Evolutionary conservation across 1,140 invertebrate genomes (phyloP), one percentile per base, ranked within the genome.

Genomic region (Drosophila azteca): DNA sequence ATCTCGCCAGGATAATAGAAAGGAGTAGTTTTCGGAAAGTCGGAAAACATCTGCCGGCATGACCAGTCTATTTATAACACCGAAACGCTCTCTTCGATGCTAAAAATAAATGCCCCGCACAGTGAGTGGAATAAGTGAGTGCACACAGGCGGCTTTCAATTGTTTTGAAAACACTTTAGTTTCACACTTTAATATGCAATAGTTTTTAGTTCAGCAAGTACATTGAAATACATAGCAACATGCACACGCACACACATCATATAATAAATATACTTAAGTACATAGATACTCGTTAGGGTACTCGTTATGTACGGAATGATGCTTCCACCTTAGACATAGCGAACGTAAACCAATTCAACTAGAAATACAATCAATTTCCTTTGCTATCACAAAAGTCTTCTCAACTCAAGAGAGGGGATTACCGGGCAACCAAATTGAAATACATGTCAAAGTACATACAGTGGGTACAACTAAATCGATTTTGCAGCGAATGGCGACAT

Each of bases 321-420:
- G 66, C 52, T 43, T 54, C 45, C 45, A 53, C 44, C 50, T 48
- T 39, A 39, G 11, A 39, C 35, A 11, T 11, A 53, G 58, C 65
- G 71, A 77, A 74, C 63, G 49, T 73, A 76, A 85, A 67, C 58
- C 60, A 87, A 85, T 87, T 71, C 22, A 82, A 82, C 66, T 82
- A 67, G 76, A 85, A 63, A 52, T 67, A 76, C 51, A 65, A 70
- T 74, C 62, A 82, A 74, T 85, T 65, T 73, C 82, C 61, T 74
- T 85, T 64, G 75, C 76, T 87, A 88, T 88, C 83, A 88, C 83
- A 88, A 88, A 88, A 88, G 83, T 88, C 66, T 65, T 76, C 74
- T 70, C 39, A 88, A 83, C 63, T 64, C 48, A 75, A 65, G 44
- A 55, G 61, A 49, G 65, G 58, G 78, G 71, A 67, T 39, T 11